Percentiles rank a stretch among this genome's conserved stretches.
These are phyloP conservation scores for Alectura lathami DNA, from an alignment of 2,113 vertebrate species.

Conservation along the genomic window DNA sequence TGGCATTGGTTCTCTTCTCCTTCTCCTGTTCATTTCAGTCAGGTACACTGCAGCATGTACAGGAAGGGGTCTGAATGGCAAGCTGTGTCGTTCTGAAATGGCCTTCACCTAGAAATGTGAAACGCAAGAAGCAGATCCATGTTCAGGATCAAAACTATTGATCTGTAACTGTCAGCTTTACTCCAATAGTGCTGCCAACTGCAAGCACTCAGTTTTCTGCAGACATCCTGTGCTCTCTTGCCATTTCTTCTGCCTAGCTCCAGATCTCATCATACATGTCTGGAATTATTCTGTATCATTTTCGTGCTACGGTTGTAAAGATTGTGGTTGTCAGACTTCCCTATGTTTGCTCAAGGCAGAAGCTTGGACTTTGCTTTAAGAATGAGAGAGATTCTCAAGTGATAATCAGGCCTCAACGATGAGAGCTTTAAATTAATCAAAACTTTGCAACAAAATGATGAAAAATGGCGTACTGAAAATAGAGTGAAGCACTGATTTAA, in stretches of 20 bases:
- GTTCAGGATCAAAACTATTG: neutral
- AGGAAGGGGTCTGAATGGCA: neutral
- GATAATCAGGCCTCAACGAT: neutral
- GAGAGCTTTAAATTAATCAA: neutral
- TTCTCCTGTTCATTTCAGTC: conserved; percentile 3
- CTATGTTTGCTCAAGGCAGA: neutral
- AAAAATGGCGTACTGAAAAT: neutral
- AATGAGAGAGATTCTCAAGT: neutral
- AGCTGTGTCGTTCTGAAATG: neutral
- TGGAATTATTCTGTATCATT: neutral
- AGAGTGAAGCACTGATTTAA: neutral
- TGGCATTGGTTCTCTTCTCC: neutral
- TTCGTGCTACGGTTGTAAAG: neutral
- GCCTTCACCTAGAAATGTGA: neutral
- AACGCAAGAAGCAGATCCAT: neutral
- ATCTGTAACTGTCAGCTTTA: neutral
- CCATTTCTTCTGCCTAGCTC: neutral
- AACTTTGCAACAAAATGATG: neutral
- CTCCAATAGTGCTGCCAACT: neutral
- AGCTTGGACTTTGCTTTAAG: neutral
- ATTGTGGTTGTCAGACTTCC: neutral
- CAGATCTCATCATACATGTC: neutral
- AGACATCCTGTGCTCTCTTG: neutral
- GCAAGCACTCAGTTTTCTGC: neutral
- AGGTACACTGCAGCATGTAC: neutral